phyloP scores from a whole-genome alignment of 2,797 vertebrate species.

The Mastacembelus armatus region DNA sequence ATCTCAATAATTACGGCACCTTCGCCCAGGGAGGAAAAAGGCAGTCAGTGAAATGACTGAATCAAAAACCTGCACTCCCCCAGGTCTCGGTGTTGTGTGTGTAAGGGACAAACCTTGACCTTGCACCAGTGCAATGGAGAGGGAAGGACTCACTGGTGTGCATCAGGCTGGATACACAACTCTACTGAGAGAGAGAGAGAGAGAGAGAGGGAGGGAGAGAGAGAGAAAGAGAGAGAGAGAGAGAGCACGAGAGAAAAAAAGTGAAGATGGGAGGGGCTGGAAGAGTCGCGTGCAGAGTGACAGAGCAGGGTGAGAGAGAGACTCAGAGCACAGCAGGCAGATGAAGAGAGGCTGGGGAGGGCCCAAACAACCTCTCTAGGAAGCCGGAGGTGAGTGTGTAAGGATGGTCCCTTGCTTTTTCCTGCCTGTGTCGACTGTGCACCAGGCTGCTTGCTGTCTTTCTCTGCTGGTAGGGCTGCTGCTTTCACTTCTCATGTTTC shows the following conservation, averaged over 20 bases:
- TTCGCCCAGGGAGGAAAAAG: neutral
- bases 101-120: conserved; percentile 75
- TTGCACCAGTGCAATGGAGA: conserved; percentile 74
- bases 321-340: conserved; percentile 44
- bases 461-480: conserved; percentile 58
- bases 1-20: conserved; percentile 35
- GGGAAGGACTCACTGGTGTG: conserved; percentile 42
- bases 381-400: conserved; percentile 63
- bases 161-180: conserved; percentile 59
- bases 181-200: conserved; percentile 32
- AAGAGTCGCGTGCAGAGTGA: conserved; percentile 43
- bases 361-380: conserved; percentile 63
- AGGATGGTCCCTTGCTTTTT: conserved; percentile 69
- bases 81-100: conserved; percentile 1
- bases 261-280: conserved; percentile 37
- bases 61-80: conserved; percentile 3
- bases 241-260: conserved; percentile 11
- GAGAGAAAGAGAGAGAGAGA: conserved; percentile 5
- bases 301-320: conserved; percentile 37
- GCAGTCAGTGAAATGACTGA: conserved; percentile 12
- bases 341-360: conserved; percentile 52
- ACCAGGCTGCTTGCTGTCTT: conserved; percentile 54
- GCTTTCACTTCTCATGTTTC: conserved; percentile 5
- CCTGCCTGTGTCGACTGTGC: conserved; percentile 50
- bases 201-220: neutral